phyloP scores from a whole-genome alignment of 2,113 vertebrate species.

The Junco hyemalis region DNA sequence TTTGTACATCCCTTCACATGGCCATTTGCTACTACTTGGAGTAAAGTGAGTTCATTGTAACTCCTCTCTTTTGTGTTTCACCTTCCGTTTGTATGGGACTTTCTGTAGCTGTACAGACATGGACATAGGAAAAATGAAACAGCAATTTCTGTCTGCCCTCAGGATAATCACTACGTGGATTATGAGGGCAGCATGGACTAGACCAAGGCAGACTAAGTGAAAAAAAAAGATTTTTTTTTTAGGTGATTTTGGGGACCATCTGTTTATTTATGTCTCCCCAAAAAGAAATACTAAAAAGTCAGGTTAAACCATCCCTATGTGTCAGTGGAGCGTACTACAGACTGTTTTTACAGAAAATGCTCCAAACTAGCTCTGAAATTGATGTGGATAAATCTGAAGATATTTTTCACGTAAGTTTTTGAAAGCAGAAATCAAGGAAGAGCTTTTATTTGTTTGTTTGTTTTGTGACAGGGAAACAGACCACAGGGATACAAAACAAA shows the following conservation, averaged over 20 bases:
- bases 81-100: background rate
- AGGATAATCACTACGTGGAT: background rate
- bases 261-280: background rate
- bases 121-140: background rate
- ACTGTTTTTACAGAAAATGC: background rate
- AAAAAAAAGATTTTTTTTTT: background rate
- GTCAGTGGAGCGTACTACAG: background rate
- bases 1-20: background rate
- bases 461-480: background rate
- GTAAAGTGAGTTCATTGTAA: constrained; percentile 7
- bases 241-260: background rate
- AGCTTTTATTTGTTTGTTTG: background rate
- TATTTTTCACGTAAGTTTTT: background rate
- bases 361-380: background rate
- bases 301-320: background rate
- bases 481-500: background rate
- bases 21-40: background rate
- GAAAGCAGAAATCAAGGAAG: background rate
- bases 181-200: background rate
- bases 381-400: background rate
- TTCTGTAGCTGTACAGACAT: background rate
- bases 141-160: background rate
- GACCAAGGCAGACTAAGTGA: background rate
- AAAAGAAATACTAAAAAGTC: background rate
- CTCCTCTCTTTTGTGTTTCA: background rate